Conservation (phyloP, 2,888 invertebrate genomes). For the Chymomyza procnemis region DNA sequence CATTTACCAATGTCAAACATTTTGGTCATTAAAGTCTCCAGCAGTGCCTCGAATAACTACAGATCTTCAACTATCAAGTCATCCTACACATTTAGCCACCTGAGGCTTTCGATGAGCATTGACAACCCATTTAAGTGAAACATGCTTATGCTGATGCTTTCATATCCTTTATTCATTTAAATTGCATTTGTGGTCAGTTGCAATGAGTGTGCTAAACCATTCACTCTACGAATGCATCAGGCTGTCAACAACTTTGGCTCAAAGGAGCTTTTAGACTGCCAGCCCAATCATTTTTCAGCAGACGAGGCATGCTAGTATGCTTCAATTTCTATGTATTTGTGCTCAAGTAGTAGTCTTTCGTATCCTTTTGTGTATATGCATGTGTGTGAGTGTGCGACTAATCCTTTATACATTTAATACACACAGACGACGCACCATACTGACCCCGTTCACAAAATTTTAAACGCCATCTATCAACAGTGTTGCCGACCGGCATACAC, state of each 20-base stretch:
- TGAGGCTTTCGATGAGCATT: not conserved
- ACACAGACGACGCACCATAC: slow-evolving; percentile 52
- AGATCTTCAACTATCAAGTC: not conserved
- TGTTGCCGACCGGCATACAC: slow-evolving; percentile 26
- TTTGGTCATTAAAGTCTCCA: not conserved
- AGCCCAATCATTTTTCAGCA: slow-evolving; percentile 37
- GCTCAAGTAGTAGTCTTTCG: not conserved
- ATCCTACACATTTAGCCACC: not conserved
- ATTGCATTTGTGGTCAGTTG: slow-evolving; percentile 64
- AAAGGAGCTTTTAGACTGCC: slow-evolving; percentile 21
- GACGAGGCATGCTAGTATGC: slow-evolving; percentile 22
- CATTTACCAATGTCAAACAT: no score
- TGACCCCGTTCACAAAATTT: slow-evolving; percentile 66
- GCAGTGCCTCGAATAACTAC: not conserved
- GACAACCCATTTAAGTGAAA: not conserved
- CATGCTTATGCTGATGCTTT: slow-evolving; percentile 15
- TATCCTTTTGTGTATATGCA: slow-evolving; percentile 13
- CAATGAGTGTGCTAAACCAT: slow-evolving; percentile 66
- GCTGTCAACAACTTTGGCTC: slow-evolving; percentile 15
- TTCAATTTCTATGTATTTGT: slow-evolving; percentile 10
- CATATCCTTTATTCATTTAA: slow-evolving; percentile 40
- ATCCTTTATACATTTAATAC: slow-evolving; percentile 61
- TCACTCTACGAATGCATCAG: slow-evolving; percentile 55
- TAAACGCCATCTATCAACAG: slow-evolving; percentile 63
- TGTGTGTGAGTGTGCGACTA: slow-evolving; percentile 29